Evolutionary conservation across 2,797 vertebrate species (phyloP).

Genomic region (Manis javanica): DNA sequence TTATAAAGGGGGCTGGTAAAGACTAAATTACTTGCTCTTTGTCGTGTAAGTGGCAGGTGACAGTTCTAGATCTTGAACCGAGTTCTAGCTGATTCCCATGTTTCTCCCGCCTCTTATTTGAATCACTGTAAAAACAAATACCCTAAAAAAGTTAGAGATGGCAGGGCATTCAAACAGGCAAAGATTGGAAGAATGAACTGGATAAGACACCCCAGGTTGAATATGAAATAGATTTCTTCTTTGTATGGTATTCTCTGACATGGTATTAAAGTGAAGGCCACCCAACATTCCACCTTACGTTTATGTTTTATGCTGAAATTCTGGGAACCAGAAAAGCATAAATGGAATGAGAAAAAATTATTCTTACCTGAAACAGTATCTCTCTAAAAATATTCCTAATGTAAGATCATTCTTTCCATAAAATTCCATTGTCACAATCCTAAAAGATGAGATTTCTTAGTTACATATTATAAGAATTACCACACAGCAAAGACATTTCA

Average conservation of each 20-base stretch:
- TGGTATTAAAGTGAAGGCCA: neutral
- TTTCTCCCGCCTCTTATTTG: neutral
- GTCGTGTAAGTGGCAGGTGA: neutral
- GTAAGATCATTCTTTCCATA: conserved; percentile 99
- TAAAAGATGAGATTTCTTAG: conserved; percentile 82
- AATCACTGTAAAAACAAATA: conserved; percentile 21
- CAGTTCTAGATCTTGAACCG: neutral
- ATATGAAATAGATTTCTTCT: neutral
- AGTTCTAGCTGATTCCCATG: neutral
- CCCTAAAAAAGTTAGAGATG: neutral
- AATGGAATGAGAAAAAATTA: conserved; percentile 6
- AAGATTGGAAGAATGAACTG: neutral
- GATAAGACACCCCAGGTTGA: neutral
- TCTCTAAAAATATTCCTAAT: conserved; percentile 96
- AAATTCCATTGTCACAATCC: conserved; percentile 99
- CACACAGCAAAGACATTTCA: neutral
- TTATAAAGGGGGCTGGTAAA: neutral
- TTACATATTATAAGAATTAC: neutral
- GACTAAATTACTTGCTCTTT: neutral
- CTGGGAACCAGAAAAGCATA: neutral
- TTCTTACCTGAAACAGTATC: conserved; percentile 97
- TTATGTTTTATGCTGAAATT: conserved; percentile 27
- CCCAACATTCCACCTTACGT: neutral
- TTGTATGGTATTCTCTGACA: neutral
- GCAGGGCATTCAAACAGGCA: neutral